Evolutionary conservation across 2,888 invertebrate species (phyloP).

Genomic region (Ypsolopha sequella): DNA sequence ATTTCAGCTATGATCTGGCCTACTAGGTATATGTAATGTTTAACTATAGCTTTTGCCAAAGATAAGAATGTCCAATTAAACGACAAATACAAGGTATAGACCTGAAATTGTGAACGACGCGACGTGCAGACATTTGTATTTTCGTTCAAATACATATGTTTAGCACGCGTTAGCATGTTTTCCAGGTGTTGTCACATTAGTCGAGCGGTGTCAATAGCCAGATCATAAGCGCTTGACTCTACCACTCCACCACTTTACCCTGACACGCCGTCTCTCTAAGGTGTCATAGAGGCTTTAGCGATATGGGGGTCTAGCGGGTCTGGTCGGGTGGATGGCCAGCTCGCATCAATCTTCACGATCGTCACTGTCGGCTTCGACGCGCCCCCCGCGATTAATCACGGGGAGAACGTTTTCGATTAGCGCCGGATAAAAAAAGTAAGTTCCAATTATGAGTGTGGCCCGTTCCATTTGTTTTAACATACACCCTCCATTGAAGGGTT

Average conservation of each 20-base stretch:
- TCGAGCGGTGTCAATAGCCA: slow-evolving; percentile 24
- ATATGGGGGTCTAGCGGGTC: not conserved
- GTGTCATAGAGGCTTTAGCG: not conserved
- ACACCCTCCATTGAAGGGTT: too few species aligned
- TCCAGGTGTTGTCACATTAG: slow-evolving; percentile 10
- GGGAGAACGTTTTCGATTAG: slow-evolving; percentile 59
- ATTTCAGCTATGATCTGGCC: too few species aligned
- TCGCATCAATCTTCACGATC: slow-evolving; percentile 55
- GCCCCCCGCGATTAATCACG: slow-evolving; percentile 61
- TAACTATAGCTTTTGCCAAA: too few species aligned
- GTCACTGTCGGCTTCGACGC: slow-evolving; percentile 48
- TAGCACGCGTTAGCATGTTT: not conserved
- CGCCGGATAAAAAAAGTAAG: slow-evolving; percentile 39
- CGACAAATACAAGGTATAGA: too few species aligned
- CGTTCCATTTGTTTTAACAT: slow-evolving; percentile 14
- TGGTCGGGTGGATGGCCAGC: slow-evolving; percentile 9
- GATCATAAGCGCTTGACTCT: slow-evolving; percentile 5
- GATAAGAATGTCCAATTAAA: too few species aligned
- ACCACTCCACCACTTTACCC: not conserved
- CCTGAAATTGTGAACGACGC: too few species aligned
- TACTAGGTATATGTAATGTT: too few species aligned
- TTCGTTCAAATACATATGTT: not conserved
- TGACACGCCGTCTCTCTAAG: not conserved
- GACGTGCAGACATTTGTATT: too few species aligned
- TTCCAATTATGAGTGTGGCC: slow-evolving; percentile 39